These are phyloP conservation scores for Eudorcas thomsonii DNA, from an alignment of 2,113 vertebrate genomes.

Conservation along the genomic window DNA sequence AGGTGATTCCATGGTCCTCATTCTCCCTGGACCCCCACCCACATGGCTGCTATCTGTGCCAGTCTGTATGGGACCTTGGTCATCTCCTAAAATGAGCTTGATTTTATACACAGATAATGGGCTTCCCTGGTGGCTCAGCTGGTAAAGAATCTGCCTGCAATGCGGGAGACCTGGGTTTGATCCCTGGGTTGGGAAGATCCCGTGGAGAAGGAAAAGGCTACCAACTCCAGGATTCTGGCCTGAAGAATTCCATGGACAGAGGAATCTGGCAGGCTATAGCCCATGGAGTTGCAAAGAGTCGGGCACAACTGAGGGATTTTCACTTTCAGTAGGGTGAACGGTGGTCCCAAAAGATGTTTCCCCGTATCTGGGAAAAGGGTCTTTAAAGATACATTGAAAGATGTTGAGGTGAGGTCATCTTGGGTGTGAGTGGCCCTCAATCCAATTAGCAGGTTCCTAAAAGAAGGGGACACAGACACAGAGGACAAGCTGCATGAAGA, in stretches of 20 bases:
- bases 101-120: background rate
- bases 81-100: background rate
- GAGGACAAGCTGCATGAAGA: background rate
- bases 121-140: background rate
- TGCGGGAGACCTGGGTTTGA: background rate
- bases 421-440: background rate
- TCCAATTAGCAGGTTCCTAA: background rate
- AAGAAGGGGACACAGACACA: background rate
- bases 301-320: background rate
- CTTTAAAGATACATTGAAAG: background rate
- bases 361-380: accelerated
- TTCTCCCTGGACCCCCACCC: background rate
- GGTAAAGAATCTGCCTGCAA: background rate
- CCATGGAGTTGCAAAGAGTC: background rate
- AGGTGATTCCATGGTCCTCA: background rate
- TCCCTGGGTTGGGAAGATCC: background rate
- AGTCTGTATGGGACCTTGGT: background rate
- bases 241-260: background rate
- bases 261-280: background rate
- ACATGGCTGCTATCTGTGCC: background rate
- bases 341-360: background rate
- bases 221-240: background rate
- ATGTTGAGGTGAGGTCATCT: background rate
- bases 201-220: background rate
- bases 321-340: background rate